Base-by-base conservation (phyloP, 2,888 invertebrate species). In the Iphiclides podalirius region DNA sequence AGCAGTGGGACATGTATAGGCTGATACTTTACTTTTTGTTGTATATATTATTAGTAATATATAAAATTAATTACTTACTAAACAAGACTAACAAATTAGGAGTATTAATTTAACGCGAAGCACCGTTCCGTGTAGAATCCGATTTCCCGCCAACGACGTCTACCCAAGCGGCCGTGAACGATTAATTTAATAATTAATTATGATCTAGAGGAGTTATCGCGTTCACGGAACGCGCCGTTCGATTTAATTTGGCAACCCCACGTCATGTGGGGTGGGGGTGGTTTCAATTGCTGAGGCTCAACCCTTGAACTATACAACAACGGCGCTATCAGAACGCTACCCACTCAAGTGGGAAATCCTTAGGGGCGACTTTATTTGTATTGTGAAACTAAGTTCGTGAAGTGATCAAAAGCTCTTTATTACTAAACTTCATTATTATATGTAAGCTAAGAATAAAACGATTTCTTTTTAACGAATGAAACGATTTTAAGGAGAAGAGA, bases 141-240 rank as follows among this genome's bases (percentile, higher is more conserved):
- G 26, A 26, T 44, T 44, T 37, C 8, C 26, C 12, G 12, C 17
- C 12, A n/a, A 7, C 15, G 40, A n/a, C 4, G 6, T 20, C 2
- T 20, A 7, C 15, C 15, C 14, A 23, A 15, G 4, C 36, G 28
- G 14, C 26, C 15, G 36, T 16, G 9, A 57, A 44, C 54, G 54
- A 49, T 52, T 57, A 52, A 57, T 39, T 59, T 42, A 57, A 47
- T 57, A 59, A 54, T 45, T 58, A 39, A 55, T 55, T 54, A 42
- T 52, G 50, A 52, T 40, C 51, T 34, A 35, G 47, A 48, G 40
- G 3, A 6, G 35, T 26, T 15, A 28, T 8, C 4, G 16, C 13
- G 28, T 33, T 8, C 31, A 15, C 15, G 15, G 16, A n/a, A n/a
- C n/a, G 20, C 20, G 20, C 34, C 23, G 44, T 39, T 33, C 20